Conservation (phyloP, 2,888 invertebrate genomes). For the Spodoptera littoralis region DNA sequence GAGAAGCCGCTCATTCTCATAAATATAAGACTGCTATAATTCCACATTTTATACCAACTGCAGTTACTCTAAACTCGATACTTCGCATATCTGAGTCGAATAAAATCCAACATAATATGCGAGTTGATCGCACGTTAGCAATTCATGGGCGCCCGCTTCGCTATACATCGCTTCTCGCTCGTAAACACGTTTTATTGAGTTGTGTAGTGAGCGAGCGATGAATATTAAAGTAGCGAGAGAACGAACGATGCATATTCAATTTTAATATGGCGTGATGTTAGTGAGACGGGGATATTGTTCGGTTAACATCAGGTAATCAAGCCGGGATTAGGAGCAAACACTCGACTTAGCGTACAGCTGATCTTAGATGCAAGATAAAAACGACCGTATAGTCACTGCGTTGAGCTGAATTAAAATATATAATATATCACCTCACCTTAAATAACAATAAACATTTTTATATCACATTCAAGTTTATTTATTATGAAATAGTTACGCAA, state of each 20-base stretch:
- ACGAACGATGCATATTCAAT: constrained; percentile 75
- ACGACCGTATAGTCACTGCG: too few relatives aligned
- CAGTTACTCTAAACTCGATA: constrained; percentile 42
- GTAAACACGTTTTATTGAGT: constrained; percentile 82
- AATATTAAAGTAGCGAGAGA: constrained; percentile 74
- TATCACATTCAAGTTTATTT: too few relatives aligned
- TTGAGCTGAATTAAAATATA: too few relatives aligned
- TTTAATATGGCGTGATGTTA: constrained; percentile 63
- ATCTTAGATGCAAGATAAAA: too few relatives aligned
- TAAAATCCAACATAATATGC: constrained; percentile 54
- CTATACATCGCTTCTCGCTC: constrained; percentile 75
- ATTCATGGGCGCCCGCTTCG: constrained; percentile 68
- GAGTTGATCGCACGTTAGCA: constrained; percentile 68
- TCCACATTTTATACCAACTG: constrained; percentile 30
- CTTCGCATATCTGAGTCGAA: constrained; percentile 53
- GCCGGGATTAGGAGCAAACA: constrained; percentile 4
- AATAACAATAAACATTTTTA: not conserved
- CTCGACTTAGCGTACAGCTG: too few relatives aligned
- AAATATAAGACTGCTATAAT: constrained; percentile 29
- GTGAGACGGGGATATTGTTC: constrained; percentile 39
- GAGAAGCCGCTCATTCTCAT: constrained; percentile 2
- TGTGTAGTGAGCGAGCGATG: constrained; percentile 76
- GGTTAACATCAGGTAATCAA: constrained; percentile 31
- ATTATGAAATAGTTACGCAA: not conserved
- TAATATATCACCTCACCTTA: too few relatives aligned